Evolutionary conservation across 92 coral and sea anemone species (phyloP).

Genomic region (Zoanthus solanderi): DNA sequence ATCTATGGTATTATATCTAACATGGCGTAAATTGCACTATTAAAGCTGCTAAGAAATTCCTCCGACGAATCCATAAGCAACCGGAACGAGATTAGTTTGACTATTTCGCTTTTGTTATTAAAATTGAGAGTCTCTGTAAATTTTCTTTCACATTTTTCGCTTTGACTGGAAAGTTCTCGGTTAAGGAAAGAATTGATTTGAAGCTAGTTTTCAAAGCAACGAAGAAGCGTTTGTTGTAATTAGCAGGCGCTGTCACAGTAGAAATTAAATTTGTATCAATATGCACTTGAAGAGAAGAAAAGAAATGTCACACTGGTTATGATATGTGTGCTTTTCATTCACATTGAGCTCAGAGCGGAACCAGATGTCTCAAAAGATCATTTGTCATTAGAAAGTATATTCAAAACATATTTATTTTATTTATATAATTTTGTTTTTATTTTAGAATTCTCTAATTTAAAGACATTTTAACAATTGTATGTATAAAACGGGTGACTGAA

Average conservation of each 20-base stretch:
- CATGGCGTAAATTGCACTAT: constrained; percentile 1
- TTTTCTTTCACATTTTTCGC: not conserved
- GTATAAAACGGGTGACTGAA: not conserved
- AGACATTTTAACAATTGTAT: constrained; percentile 40
- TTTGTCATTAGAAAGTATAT: constrained; percentile 31
- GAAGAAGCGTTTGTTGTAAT: constrained; percentile 36
- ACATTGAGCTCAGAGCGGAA: constrained; percentile 24
- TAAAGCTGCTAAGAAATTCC: not conserved
- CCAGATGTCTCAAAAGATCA: constrained; percentile 28
- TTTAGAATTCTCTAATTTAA: constrained; percentile 31
- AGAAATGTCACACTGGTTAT: constrained; percentile 17
- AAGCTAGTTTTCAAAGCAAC: constrained; percentile 16
- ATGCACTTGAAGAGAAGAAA: constrained; percentile 34
- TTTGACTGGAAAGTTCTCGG: not conserved
- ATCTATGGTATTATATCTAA: constrained; percentile 18
- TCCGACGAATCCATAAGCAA: constrained; percentile 6
- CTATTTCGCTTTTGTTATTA: not conserved
- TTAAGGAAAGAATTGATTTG: constrained; percentile 14
- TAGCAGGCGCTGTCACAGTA: constrained; percentile 44
- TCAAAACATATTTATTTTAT: constrained; percentile 11
- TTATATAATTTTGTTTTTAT: constrained; percentile 21
- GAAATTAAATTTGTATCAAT: constrained; percentile 45
- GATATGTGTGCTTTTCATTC: constrained; percentile 42
- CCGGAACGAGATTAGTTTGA: not conserved
- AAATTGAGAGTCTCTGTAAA: not conserved